A percentile compares a stretch with the other conserved stretches of the same genome.
Evolutionary conservation across 1,140 invertebrate species (phyloP).

Genomic region (Calliopsis andreniformis): DNA sequence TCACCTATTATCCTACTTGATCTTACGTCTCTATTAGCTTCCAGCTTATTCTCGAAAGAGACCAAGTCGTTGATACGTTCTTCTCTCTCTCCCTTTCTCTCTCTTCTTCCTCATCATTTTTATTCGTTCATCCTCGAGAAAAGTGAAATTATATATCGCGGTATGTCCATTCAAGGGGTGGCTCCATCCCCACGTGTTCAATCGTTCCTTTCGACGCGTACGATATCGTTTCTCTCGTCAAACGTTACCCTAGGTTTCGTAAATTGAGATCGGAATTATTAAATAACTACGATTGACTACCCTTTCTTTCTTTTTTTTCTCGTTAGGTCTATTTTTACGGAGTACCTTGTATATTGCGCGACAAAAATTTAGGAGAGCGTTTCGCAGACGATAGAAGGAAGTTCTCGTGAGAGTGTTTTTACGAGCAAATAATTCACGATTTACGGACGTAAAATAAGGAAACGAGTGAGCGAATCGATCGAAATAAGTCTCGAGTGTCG

Average conservation of each 20-base stretch:
- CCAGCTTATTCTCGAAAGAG: slow-evolving; percentile 8
- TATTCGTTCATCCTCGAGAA: background rate
- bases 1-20: slow-evolving; percentile 30
- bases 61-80: background rate
- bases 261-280: slow-evolving; percentile 30
- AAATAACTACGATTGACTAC: slow-evolving; percentile 14
- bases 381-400: background rate
- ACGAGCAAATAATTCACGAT: background rate
- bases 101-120: background rate
- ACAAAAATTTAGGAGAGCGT: background rate
- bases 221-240: background rate
- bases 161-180: background rate
- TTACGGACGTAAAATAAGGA: background rate
- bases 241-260: slow-evolving; percentile 16
- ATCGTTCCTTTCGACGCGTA: background rate
- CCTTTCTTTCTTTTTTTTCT: background rate
- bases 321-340: slow-evolving; percentile 4
- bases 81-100: slow-evolving; percentile 24
- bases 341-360: slow-evolving; percentile 4
- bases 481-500: slow-evolving; percentile 14
- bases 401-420: background rate
- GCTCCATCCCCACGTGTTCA: background rate
- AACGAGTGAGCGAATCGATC: slow-evolving; percentile 32
- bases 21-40: slow-evolving; percentile 30
- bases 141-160: background rate